phyloP scores from a whole-genome alignment of 2,113 vertebrate species.

The Pangasianodon hypophthalmus region DNA sequence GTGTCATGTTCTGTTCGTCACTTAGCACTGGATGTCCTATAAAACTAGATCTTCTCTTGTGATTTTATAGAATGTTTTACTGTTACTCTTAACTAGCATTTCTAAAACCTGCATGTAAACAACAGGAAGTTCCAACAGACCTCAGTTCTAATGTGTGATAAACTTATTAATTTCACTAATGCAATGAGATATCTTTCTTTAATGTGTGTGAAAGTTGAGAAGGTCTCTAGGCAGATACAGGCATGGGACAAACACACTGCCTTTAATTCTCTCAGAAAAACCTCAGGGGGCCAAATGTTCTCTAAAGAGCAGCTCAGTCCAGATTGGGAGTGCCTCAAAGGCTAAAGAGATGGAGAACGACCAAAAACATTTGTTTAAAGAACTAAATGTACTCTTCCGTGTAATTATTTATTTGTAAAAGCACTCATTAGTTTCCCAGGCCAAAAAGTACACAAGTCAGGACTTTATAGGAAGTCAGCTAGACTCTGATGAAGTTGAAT shows the following conservation, averaged over 20 bases:
- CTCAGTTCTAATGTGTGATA: neutral
- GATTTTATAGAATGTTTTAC: neutral
- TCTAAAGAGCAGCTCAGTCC: neutral
- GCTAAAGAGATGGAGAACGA: neutral
- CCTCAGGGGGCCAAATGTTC: neutral
- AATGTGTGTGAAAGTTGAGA: slow-evolving; percentile 26
- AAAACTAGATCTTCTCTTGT: neutral
- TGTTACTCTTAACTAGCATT: neutral
- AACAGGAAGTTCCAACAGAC: neutral
- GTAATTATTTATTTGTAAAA: neutral
- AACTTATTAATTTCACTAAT: neutral
- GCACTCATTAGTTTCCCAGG: neutral
- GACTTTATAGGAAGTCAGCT: neutral
- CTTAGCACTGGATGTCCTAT: neutral
- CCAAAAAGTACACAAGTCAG: neutral
- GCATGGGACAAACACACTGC: slow-evolving; percentile 3
- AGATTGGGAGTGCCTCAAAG: neutral
- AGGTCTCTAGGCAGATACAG: neutral
- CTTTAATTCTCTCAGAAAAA: neutral
- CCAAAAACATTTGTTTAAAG: neutral
- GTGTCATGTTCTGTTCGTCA: neutral
- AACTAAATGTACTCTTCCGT: neutral
- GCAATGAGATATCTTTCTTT: neutral
- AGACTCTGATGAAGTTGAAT: neutral
- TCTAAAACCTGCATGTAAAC: neutral